phyloP scores from a whole-genome alignment of 2,888 invertebrate genomes.

The Pyrocoelia pectoralis region DNA sequence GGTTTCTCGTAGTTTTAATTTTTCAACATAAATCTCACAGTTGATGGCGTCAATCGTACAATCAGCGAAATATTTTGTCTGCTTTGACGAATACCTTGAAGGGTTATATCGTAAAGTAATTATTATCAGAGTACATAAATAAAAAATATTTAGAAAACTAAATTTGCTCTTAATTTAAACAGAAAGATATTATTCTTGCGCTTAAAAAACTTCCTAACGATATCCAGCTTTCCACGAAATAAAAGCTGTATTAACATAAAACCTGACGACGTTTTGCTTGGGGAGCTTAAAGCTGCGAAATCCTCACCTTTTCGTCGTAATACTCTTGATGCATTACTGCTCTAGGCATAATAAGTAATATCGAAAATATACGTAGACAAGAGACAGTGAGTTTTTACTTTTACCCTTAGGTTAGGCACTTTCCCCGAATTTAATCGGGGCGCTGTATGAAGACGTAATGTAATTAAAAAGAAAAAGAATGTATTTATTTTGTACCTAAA shows the following conservation, averaged over 20 bases:
- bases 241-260: constrained; percentile 39
- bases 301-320: constrained; percentile 43
- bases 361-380: constrained; percentile 32
- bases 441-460: constrained; percentile 14
- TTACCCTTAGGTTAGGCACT: constrained; percentile 16
- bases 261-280: constrained; percentile 32
- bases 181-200: neutral
- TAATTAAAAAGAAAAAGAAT: constrained; percentile 11
- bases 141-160: neutral
- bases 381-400: constrained; percentile 11
- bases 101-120: too few relatives aligned
- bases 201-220: constrained; percentile 16
- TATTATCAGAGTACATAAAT: too few relatives aligned
- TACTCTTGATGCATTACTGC: constrained; percentile 40
- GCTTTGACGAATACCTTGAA: too few relatives aligned
- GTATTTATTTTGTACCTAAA: neutral
- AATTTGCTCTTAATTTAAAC: neutral
- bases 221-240: constrained; percentile 32
- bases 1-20: too few relatives aligned
- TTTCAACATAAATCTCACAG: too few relatives aligned
- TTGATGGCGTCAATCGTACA: too few relatives aligned
- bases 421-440: constrained; percentile 18
- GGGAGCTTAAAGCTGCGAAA: constrained; percentile 41
- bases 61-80: too few relatives aligned
- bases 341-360: constrained; percentile 43